Evolutionary conservation across 2,113 vertebrate species (phyloP), one percentile per base, ranked within the genome.

Genomic region (Neogobius melanostomus): DNA sequence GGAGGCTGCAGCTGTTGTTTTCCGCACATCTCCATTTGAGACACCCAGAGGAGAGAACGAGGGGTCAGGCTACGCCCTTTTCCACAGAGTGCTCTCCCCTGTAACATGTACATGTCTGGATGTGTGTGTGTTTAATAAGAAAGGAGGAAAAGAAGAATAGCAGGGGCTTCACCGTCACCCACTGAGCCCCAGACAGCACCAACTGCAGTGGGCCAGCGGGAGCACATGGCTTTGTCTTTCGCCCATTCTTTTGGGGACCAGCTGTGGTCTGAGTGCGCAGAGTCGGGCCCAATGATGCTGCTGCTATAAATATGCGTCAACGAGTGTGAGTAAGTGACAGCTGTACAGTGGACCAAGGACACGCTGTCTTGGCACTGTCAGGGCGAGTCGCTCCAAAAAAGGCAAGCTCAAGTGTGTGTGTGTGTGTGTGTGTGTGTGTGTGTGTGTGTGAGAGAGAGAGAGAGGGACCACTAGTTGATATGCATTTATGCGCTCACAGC

Each of bases 251-350:
- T 76, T 81, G 85, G 85, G 89, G 90, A 93, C 91, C 93, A 94
- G 93, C 93, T 94, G 93, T 94, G 92, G 90, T 84, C 87, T 91
- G 85, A 91, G 89, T 77, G 83, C 8, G 79, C 17, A 16, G 53
- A 28, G 81, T 82, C 79, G 70, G 69, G 82, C 81, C 82, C 83
- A 85, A 70, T 91, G 92, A 93, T 92, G 91, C 83, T 86, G 82
- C 81, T 90, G 86, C 93, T 94, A 94, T 92, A 93, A 93, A 94
- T 94, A 93, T 85, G 83, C 71, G 80, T 87, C 83, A 87, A 77
- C 73, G 76, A 88, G 85, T 80, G 85, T 84, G 84, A 92, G 90
- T 86, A 88, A 91, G 87, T 88, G 92, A 93, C 92, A 93, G 92
- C 92, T 92, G 91, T 93, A 92, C 81, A 81, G 85, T 89, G 88